A percentile compares a stretch with the other conserved stretches of the same genome.
Conservation (phyloP, 1,140 invertebrate genomes). For the Ips typographus region DNA sequence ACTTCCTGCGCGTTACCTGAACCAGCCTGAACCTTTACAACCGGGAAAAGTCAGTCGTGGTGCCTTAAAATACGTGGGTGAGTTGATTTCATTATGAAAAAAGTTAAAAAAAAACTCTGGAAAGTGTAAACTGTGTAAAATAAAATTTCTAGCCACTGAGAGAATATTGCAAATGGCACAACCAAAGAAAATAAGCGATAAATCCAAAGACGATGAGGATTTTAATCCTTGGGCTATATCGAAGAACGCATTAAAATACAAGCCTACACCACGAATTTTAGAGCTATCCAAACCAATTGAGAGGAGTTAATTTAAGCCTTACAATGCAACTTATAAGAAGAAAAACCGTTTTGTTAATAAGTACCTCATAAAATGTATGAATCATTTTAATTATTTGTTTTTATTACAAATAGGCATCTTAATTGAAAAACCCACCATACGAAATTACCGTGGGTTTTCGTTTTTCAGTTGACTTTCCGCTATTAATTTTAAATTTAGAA, state of each 20-base stretch:
- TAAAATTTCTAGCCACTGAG: constrained; percentile 35
- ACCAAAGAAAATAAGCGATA: constrained; percentile 41
- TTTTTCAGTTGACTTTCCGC: too few species aligned
- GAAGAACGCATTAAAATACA: constrained; percentile 53
- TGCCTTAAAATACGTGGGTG: constrained; percentile 42
- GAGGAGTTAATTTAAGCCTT: constrained; percentile 33
- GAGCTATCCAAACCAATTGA: constrained; percentile 53
- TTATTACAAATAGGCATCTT: too few species aligned
- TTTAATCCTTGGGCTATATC: constrained; percentile 48
- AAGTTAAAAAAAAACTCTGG: neutral
- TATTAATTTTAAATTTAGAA: too few species aligned
- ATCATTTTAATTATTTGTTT: too few species aligned
- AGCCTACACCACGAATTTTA: constrained; percentile 53
- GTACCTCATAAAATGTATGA: too few species aligned
- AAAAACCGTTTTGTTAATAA: too few species aligned
- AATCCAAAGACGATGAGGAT: constrained; percentile 42
- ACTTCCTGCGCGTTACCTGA: constrained; percentile 30
- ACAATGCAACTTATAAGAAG: too few species aligned
- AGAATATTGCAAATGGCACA: constrained; percentile 42
- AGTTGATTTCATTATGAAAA: neutral
- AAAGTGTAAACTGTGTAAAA: too few species aligned
- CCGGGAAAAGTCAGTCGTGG: constrained; percentile 41
- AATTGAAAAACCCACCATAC: too few species aligned
- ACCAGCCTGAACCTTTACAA: constrained; percentile 25
- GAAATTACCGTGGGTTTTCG: too few species aligned